Evolutionary conservation across 1,140 invertebrate genomes (phyloP).

Genomic region (Periplaneta americana): DNA sequence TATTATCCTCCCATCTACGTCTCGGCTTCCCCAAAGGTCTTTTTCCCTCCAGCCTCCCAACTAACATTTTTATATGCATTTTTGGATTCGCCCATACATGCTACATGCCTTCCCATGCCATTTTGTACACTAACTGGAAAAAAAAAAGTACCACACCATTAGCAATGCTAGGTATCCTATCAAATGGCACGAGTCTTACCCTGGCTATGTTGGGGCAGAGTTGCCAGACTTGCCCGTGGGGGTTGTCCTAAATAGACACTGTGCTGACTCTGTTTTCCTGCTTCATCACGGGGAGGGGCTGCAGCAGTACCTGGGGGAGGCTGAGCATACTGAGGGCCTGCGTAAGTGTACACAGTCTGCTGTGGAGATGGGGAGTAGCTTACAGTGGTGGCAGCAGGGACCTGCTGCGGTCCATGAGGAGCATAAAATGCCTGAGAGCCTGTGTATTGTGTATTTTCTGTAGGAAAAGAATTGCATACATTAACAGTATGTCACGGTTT

Average conservation of each 20-base stretch:
- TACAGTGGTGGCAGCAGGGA: constrained; percentile 29
- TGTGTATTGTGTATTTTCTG: constrained; percentile 24
- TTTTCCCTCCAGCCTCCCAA: no score
- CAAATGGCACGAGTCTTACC: neutral
- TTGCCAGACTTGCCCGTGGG: neutral
- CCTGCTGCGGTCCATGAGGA: constrained; percentile 33
- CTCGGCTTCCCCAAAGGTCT: no score
- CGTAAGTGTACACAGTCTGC: constrained; percentile 36
- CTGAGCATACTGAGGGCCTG: constrained; percentile 33
- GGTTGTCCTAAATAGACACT: constrained; percentile 14
- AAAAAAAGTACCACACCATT: no score
- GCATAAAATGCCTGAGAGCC: constrained; percentile 21
- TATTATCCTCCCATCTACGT: no score
- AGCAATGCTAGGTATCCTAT: no score
- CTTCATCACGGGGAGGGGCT: neutral
- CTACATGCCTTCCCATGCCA: no score
- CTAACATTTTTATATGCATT: no score
- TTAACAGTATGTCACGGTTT: neutral
- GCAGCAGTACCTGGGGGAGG: constrained; percentile 22
- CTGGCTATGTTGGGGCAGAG: constrained; percentile 2
- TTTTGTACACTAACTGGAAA: no score
- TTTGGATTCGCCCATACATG: no score
- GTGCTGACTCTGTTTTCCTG: neutral
- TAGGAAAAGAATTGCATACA: neutral
- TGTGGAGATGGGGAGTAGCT: constrained; percentile 37